Conservation (phyloP, 1,140 invertebrate species). For the Thaumatotibia leucotreta region DNA sequence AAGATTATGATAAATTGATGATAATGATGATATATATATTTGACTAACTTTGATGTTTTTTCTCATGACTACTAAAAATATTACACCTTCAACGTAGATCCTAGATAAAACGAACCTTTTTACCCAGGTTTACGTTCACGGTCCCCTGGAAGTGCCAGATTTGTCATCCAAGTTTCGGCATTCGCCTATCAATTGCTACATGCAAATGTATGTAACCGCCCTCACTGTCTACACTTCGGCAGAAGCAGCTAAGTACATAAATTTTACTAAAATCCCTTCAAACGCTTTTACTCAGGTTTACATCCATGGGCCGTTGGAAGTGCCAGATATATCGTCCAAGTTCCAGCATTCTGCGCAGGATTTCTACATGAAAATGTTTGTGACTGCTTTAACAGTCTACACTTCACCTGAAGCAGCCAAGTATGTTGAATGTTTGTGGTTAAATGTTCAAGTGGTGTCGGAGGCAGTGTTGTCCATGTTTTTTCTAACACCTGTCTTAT, state of each 20-base stretch:
- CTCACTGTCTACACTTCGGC: constrained; percentile 64
- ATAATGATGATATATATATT: too few relatives aligned
- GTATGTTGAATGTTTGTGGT: constrained; percentile 41
- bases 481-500: too few relatives aligned
- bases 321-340: constrained; percentile 78
- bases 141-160: constrained; percentile 77
- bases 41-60: too few relatives aligned
- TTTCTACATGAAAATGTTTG: constrained; percentile 70
- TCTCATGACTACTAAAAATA: too few relatives aligned
- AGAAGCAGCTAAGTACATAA: constrained; percentile 58
- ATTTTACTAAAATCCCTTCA: background rate
- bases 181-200: constrained; percentile 66
- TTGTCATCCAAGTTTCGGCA: constrained; percentile 74
- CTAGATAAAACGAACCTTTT: too few relatives aligned
- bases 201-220: constrained; percentile 71
- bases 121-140: constrained; percentile 77
- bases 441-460: too few relatives aligned
- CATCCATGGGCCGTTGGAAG: constrained; percentile 77
- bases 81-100: too few relatives aligned
- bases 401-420: constrained; percentile 63
- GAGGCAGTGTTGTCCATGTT: too few relatives aligned
- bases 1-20: too few relatives aligned
- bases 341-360: constrained; percentile 66
- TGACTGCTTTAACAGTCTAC: constrained; percentile 68
- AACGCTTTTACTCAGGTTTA: constrained; percentile 66